phyloP scores from a whole-genome alignment of 2,888 invertebrate species.

The Volucella bombylans region DNA sequence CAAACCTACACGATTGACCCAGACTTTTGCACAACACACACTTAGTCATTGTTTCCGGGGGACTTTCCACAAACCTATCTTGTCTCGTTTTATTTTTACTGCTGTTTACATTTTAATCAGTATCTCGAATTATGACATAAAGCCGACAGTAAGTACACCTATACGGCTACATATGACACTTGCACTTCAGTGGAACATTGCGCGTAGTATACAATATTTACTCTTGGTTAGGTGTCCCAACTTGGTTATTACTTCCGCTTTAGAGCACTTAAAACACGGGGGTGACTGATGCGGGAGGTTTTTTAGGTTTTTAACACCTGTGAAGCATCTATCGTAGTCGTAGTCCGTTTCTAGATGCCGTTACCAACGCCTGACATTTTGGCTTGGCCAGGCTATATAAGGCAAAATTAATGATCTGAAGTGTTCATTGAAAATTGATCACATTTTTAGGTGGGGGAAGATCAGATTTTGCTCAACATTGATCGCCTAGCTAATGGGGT shows the following conservation, averaged over 20 bases:
- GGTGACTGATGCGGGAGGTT: neutral
- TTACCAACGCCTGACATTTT: neutral
- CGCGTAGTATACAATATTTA: conserved; percentile 7
- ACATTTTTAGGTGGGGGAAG: neutral
- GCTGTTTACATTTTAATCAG: conserved; percentile 14
- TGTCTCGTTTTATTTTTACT: conserved; percentile 22
- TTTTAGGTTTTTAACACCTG: neutral
- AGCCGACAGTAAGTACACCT: conserved; percentile 54
- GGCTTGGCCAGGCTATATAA: neutral
- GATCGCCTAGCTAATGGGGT: too few relatives aligned
- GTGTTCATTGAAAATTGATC: neutral
- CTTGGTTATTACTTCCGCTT: conserved; percentile 29
- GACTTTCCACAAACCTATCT: conserved; percentile 25
- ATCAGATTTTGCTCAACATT: too few relatives aligned
- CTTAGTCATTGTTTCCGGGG: conserved; percentile 39
- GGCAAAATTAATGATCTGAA: neutral
- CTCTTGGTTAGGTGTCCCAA: conserved; percentile 8
- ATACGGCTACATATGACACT: conserved; percentile 16
- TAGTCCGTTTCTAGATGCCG: neutral
- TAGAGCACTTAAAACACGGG: neutral
- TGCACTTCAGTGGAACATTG: conserved; percentile 1
- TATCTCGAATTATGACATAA: conserved; percentile 54
- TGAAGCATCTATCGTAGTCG: neutral
- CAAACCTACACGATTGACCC: conserved; percentile 37
- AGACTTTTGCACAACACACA: conserved; percentile 3